These are phyloP conservation scores for Hirundo rustica DNA, from an alignment of 2,797 vertebrate genomes.

Conservation along the genomic window DNA sequence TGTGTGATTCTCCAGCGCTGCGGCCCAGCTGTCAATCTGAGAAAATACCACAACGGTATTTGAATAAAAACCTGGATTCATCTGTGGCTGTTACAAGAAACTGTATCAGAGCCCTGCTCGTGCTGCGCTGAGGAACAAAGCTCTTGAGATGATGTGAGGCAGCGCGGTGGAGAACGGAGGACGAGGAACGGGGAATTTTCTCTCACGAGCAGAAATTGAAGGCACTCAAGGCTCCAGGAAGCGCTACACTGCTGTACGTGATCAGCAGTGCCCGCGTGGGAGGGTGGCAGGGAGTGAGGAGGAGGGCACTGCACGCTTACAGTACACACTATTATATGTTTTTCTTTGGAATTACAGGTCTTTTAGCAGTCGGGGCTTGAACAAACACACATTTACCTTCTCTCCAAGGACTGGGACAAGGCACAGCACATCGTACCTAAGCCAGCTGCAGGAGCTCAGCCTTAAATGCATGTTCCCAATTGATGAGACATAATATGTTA, in stretches of 20 bases:
- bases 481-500: background rate
- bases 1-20: background rate
- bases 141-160: background rate
- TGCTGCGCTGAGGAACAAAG: background rate
- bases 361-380: background rate
- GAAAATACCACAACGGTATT: background rate
- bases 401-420: background rate
- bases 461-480: background rate
- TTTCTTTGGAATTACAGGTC: background rate
- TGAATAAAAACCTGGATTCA: background rate
- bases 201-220: background rate
- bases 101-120: fast-evolving
- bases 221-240: background rate
- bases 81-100: background rate
- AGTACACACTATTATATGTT: background rate
- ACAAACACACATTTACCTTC: background rate
- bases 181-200: background rate
- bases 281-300: background rate
- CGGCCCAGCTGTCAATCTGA: background rate
- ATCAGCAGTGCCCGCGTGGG: background rate
- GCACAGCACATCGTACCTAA: background rate
- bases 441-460: background rate
- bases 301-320: background rate
- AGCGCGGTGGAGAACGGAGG: background rate
- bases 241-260: background rate